phyloP scores from a whole-genome alignment of 2,113 vertebrate genomes.

The Aramus guarauna region DNA sequence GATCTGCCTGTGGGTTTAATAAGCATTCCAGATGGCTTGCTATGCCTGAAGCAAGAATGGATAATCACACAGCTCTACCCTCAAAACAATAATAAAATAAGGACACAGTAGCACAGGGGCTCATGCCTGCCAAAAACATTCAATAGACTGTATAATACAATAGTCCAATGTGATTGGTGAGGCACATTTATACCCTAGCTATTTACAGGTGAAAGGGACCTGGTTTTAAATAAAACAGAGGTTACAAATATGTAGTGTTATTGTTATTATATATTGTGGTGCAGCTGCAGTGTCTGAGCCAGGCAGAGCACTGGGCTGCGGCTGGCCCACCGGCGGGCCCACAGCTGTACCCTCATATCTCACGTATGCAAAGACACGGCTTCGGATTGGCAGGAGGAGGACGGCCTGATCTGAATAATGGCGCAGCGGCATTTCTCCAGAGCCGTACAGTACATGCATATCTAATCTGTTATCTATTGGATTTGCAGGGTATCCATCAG shows the following conservation, averaged over 20 bases:
- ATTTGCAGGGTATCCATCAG: slow-evolving; percentile 44
- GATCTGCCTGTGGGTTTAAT: slow-evolving; percentile 74
- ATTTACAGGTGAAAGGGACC: slow-evolving; percentile 68
- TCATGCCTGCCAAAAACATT: slow-evolving; percentile 72
- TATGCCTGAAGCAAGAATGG: slow-evolving; percentile 78
- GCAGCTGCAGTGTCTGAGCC: background rate
- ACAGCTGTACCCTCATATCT: background rate
- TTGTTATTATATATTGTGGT: background rate
- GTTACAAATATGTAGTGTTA: background rate
- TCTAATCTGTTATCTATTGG: slow-evolving; percentile 24
- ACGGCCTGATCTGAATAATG: background rate
- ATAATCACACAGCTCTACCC: slow-evolving; percentile 76
- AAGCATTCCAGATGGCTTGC: slow-evolving; percentile 82
- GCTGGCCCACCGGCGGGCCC: background rate
- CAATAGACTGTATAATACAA: slow-evolving; percentile 71
- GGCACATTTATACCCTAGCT: slow-evolving; percentile 58
- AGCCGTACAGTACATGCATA: background rate
- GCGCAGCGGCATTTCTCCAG: background rate
- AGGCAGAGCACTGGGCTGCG: background rate
- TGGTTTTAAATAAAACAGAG: slow-evolving; percentile 62
- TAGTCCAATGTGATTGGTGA: slow-evolving; percentile 67
- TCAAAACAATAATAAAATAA: slow-evolving; percentile 81
- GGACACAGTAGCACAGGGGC: slow-evolving; percentile 70
- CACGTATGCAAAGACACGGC: background rate
- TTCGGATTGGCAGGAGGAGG: background rate